A percentile compares a stretch with the other conserved stretches of the same genome.
Evolutionary conservation across 2,797 vertebrate species (phyloP).

Genomic region (Lophius americanus): DNA sequence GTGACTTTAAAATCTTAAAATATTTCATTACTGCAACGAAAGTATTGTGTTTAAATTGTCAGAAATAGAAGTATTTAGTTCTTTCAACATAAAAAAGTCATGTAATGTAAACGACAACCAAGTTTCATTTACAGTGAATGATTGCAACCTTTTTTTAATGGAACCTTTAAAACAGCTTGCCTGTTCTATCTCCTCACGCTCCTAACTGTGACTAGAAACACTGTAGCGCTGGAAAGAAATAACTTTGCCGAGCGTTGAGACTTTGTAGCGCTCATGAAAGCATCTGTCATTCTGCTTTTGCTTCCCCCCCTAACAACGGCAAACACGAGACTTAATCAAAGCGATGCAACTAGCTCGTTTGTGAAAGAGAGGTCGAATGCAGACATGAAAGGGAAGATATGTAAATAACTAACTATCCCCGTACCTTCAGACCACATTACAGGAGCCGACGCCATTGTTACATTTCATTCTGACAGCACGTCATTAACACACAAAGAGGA

Average conservation of each 20-base stretch:
- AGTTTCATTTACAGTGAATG: no score
- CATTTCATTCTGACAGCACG: conserved; percentile 47
- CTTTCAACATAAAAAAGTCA: no score
- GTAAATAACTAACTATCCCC: background rate
- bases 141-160: conserved; percentile 21
- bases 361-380: conserved; percentile 1
- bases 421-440: background rate
- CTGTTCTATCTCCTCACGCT: conserved; percentile 18
- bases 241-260: conserved; percentile 40
- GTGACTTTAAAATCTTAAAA: no score
- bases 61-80: no score
- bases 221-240: conserved; percentile 40
- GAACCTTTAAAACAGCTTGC: conserved; percentile 16
- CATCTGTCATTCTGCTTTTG: background rate
- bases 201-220: conserved; percentile 43
- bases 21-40: no score
- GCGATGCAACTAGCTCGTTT: background rate
- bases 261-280: conserved; percentile 47
- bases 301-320: background rate
- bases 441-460: background rate
- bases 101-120: no score
- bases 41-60: no score
- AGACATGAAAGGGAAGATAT: background rate
- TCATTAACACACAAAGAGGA: conserved; percentile 20
- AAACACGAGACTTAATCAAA: conserved; percentile 1